A percentile compares a stretch with the other conserved stretches of the same genome.
phyloP scores from a whole-genome alignment of 2,797 vertebrate species.

The Hoplostethus atlanticus region DNA sequence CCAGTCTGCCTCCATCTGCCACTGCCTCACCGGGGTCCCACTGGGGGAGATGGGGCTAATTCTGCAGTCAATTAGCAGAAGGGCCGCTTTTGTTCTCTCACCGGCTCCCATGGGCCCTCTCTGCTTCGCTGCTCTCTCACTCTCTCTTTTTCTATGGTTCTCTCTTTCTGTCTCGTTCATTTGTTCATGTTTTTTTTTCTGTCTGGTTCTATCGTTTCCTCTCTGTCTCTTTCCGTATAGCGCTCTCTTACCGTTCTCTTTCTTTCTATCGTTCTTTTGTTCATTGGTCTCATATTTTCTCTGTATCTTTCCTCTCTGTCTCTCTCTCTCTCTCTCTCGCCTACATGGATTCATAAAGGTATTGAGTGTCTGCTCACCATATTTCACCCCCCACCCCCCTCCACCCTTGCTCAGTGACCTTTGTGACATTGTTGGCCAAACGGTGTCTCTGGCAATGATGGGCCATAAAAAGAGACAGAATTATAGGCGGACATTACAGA shows the following conservation, averaged over 20 bases:
- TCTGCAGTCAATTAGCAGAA: constrained; percentile 99
- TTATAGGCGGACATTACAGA: constrained; percentile 45
- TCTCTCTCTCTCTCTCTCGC: constrained; percentile 41
- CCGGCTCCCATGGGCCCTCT: constrained; percentile 89
- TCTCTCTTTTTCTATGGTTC: constrained; percentile 62
- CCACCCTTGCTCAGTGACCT: constrained; percentile 83
- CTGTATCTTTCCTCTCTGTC: background rate
- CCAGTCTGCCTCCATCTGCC: constrained; percentile 95
- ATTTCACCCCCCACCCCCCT: constrained; percentile 76
- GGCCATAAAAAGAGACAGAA: constrained; percentile 76
- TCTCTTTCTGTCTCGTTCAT: constrained; percentile 77
- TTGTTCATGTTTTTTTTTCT: constrained; percentile 62
- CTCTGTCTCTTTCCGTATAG: constrained; percentile 43
- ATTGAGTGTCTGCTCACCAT: constrained; percentile 84
- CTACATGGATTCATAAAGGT: constrained; percentile 83
- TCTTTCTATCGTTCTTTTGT: constrained; percentile 25
- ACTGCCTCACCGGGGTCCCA: constrained; percentile 89
- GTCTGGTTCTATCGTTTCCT: constrained; percentile 43
- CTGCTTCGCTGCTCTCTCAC: constrained; percentile 81
- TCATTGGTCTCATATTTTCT: background rate
- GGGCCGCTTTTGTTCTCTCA: constrained; percentile 95
- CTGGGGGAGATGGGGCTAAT: constrained; percentile 91
- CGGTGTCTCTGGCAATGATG: constrained; percentile 86
- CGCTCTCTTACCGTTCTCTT: constrained; percentile 24
- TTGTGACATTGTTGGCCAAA: constrained; percentile 92